These are phyloP conservation scores for Sylvietta virens DNA, from an alignment of 2,113 vertebrate species.

Conservation along the genomic window DNA sequence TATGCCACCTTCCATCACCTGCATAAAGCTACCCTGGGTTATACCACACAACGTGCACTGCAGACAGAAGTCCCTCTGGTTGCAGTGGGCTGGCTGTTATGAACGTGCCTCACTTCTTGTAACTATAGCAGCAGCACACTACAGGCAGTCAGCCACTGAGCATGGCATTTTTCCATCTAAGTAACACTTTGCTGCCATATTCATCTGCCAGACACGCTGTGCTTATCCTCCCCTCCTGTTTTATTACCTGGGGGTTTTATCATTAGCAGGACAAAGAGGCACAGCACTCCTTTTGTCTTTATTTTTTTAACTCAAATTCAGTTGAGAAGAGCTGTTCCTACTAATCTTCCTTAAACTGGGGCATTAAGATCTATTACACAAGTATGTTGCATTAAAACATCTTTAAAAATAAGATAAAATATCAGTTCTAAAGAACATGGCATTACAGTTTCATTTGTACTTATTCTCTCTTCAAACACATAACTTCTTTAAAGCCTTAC, in stretches of 20 bases:
- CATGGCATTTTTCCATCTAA: not conserved
- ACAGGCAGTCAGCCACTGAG: not conserved
- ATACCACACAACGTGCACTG: rapidly evolving
- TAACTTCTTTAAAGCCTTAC: not conserved
- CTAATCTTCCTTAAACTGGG: no score
- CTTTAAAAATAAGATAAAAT: not conserved
- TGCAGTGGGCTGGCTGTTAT: not conserved
- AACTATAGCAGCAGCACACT: not conserved
- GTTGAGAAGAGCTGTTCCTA: not conserved
- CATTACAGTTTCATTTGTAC: not conserved
- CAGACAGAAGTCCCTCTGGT: not conserved
- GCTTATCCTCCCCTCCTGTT: not conserved
- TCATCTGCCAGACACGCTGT: not conserved
- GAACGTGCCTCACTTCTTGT: not conserved
- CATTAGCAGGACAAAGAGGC: not conserved
- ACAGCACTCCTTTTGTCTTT: not conserved
- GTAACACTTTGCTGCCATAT: not conserved
- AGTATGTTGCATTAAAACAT: not conserved
- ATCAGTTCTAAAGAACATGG: not conserved
- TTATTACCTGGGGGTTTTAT: not conserved
- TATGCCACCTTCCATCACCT: not conserved
- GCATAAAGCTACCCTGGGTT: not conserved
- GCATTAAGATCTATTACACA: not conserved
- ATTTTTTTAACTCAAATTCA: not conserved
- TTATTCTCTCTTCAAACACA: not conserved